These are phyloP conservation scores for Microcebus jonahi DNA, from an alignment of 2,113 vertebrate species.

Conservation along the genomic window DNA sequence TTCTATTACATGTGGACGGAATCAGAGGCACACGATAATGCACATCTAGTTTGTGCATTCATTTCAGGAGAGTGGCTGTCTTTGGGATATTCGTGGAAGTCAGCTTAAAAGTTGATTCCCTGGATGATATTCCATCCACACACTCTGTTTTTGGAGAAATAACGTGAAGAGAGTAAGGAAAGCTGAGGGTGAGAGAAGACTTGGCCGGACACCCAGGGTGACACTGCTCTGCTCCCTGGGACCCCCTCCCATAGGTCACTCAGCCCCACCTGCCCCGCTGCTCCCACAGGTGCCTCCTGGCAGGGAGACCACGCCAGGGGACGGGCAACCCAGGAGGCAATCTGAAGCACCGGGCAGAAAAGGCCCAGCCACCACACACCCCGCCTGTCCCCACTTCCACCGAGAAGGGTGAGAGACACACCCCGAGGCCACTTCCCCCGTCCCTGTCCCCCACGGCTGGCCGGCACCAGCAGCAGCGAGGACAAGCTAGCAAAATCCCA, in stretches of 20 bases:
- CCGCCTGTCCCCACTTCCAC: too few species aligned
- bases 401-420: neutral
- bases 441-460: accelerated
- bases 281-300: neutral
- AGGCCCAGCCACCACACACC: neutral
- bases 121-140: neutral
- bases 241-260: neutral
- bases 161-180: accelerated
- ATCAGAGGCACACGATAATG: accelerated
- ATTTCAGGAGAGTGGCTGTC: neutral
- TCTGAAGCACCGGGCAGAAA: too few species aligned
- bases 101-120: neutral
- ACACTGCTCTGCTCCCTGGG: accelerated
- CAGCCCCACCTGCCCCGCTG: accelerated
- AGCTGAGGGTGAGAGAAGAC: too few species aligned
- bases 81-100: neutral
- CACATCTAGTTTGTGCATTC: neutral
- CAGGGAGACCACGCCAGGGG: accelerated
- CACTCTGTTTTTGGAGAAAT: neutral
- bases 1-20: neutral
- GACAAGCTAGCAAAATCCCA: too few species aligned
- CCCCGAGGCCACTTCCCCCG: neutral
- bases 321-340: too few species aligned
- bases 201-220: too few species aligned
- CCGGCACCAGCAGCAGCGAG: accelerated